Conservation (phyloP, 2,888 invertebrate species). For the Macrophya annulata region DNA sequence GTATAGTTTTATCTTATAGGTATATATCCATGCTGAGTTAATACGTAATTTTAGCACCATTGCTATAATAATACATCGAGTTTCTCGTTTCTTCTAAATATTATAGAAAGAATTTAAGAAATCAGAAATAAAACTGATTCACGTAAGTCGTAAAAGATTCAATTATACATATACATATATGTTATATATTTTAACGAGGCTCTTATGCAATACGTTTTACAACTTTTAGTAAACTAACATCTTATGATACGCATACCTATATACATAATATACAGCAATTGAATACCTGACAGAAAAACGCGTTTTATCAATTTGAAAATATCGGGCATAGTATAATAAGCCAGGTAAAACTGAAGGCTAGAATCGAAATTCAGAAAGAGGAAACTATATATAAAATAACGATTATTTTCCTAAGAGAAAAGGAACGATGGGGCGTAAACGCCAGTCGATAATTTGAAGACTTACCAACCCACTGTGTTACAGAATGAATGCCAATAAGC, state of each 20-base stretch:
- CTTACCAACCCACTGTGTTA: constrained; percentile 7
- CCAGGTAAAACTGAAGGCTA: neutral
- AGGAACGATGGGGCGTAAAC: neutral
- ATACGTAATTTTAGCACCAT: constrained; percentile 1
- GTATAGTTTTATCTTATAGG: neutral
- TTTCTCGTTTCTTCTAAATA: neutral
- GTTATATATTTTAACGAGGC: neutral
- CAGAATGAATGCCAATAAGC: constrained; percentile 8
- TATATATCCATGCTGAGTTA: neutral
- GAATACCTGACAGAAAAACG: neutral
- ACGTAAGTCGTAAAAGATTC: constrained; percentile 4
- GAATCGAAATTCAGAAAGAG: neutral
- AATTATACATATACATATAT: neutral
- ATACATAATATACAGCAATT: too few relatives aligned
- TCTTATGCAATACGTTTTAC: constrained; percentile 20
- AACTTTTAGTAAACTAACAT: constrained; percentile 11
- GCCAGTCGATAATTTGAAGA: constrained; percentile 20
- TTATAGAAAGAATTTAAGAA: neutral
- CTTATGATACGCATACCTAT: neutral
- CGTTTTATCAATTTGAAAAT: neutral
- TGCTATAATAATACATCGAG: neutral
- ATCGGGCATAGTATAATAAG: neutral
- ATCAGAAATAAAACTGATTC: constrained; percentile 33
- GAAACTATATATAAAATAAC: neutral
- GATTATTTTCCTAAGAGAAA: constrained; percentile 10